phyloP scores from a whole-genome alignment of 1,140 invertebrate genomes.

The Calephelis nemesis region DNA sequence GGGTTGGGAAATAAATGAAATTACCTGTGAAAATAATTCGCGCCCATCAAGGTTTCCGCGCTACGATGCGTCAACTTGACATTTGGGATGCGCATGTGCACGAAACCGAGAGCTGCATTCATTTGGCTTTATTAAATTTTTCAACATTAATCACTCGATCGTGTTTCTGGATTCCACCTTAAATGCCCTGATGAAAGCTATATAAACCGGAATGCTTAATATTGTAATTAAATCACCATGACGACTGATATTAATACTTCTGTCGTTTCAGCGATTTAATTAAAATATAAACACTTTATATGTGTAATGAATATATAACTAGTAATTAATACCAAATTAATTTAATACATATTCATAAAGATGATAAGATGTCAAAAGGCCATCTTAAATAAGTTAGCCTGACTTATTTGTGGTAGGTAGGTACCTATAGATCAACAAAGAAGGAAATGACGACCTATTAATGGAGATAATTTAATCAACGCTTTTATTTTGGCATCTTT shows the following conservation, averaged over 20 bases:
- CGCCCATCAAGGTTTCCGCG: conserved; percentile 51
- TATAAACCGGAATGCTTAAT: conserved; percentile 9
- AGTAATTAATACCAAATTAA: too few relatives aligned
- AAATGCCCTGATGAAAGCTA: conserved; percentile 14
- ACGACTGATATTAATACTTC: conserved; percentile 7
- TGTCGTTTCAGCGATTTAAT: background rate
- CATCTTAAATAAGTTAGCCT: too few relatives aligned
- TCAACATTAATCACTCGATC: conserved; percentile 46
- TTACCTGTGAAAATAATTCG: conserved; percentile 46
- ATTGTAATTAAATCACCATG: conserved; percentile 12
- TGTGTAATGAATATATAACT: background rate
- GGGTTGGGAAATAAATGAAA: conserved; percentile 42
- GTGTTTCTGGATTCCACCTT: conserved; percentile 32
- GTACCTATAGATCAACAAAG: too few relatives aligned
- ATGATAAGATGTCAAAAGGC: too few relatives aligned
- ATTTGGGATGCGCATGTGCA: conserved; percentile 29
- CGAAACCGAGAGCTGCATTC: conserved; percentile 24
- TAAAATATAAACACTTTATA: background rate
- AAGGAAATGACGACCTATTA: too few relatives aligned
- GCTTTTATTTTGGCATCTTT: too few relatives aligned
- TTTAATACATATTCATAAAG: too few relatives aligned
- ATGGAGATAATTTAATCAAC: too few relatives aligned
- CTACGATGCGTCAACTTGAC: conserved; percentile 47
- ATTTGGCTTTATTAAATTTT: conserved; percentile 45
- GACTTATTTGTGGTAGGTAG: too few relatives aligned